Percentiles rank a stretch among this genome's conserved stretches.
phyloP scores from a whole-genome alignment of 2,113 vertebrate genomes.

The Camelus dromedarius region DNA sequence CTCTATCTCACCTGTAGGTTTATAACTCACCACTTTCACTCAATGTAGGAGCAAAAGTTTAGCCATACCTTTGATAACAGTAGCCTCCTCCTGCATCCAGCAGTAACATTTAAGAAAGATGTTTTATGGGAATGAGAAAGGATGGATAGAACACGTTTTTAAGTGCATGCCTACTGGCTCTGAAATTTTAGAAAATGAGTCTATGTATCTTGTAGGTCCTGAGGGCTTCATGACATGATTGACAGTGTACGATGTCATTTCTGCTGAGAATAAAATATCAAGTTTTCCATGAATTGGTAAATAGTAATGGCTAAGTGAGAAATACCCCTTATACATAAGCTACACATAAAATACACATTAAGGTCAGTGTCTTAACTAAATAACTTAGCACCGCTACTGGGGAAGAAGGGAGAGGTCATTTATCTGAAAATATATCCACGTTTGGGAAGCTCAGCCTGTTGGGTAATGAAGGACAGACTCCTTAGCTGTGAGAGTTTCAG shows the following conservation, averaged over 20 bases:
- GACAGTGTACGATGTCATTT: background rate
- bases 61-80: background rate
- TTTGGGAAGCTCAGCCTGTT: background rate
- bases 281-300: background rate
- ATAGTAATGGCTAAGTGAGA: background rate
- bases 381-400: background rate
- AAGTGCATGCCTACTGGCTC: background rate
- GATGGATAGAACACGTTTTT: background rate
- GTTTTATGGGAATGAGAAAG: background rate
- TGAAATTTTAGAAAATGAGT: constrained; percentile 8
- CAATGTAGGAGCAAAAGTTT: background rate
- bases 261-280: background rate
- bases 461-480: background rate
- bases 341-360: background rate
- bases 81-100: background rate
- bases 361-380: background rate
- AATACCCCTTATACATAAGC: background rate
- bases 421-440: background rate
- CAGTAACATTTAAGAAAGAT: constrained; percentile 2
- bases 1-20: background rate
- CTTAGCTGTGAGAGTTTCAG: background rate
- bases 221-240: background rate
- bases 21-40: background rate
- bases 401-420: background rate
- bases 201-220: background rate